These are phyloP conservation scores for Lepidothrix coronata DNA, from an alignment of 2,113 vertebrate genomes.

Conservation along the genomic window DNA sequence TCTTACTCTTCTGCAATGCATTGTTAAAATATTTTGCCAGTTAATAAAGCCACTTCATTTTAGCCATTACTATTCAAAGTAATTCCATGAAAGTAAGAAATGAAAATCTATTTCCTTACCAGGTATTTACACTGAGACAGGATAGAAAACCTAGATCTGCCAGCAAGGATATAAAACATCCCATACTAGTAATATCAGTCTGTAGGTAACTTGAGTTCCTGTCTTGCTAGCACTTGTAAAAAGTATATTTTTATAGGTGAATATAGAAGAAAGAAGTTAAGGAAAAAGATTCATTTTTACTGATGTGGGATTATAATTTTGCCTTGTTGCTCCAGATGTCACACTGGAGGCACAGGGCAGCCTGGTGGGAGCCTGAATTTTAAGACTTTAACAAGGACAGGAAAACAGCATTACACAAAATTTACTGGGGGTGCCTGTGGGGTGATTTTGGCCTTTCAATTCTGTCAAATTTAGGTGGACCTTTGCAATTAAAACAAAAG, in stretches of 20 bases:
- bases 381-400: not conserved
- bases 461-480: not conserved
- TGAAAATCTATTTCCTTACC: not conserved
- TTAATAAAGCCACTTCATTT: not conserved
- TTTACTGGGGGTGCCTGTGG: not conserved
- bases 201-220: not conserved
- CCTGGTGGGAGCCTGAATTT: not conserved
- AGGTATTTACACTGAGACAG: not conserved
- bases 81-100: not conserved
- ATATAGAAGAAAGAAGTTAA: not conserved
- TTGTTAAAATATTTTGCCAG: not conserved
- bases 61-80: not conserved
- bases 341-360: not conserved
- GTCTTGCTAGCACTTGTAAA: not conserved
- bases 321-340: not conserved
- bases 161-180: not conserved
- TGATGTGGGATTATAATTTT: not conserved
- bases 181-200: not conserved
- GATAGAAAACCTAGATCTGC: not conserved
- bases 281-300: not conserved
- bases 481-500: not conserved
- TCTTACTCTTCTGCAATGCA: not conserved
- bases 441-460: not conserved
- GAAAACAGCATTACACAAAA: not conserved
- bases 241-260: not conserved